Percentiles rank a stretch among this genome's conserved stretches.
These are phyloP conservation scores for Unio delphinus DNA, from an alignment of 2,888 invertebrate genomes.

Conservation along the genomic window DNA sequence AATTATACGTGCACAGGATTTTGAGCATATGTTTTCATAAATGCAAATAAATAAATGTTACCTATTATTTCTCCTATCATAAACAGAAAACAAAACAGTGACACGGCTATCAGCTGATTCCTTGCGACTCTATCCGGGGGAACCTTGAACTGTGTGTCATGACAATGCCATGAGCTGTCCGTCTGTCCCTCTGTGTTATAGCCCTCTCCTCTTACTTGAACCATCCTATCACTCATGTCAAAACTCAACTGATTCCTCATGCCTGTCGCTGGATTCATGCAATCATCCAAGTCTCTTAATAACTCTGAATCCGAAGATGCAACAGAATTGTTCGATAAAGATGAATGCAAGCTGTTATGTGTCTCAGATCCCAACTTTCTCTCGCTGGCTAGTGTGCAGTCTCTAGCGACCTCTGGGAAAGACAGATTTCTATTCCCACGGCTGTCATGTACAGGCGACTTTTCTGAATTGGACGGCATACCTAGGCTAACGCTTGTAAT, in stretches of 20 bases:
- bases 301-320: conserved; percentile 30
- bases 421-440: conserved; percentile 1
- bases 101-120: conserved; percentile 64
- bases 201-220: conserved; percentile 3
- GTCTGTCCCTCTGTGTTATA: conserved; percentile 2
- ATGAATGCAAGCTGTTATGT: not conserved
- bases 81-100: conserved; percentile 64
- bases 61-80: conserved; percentile 71
- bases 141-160: conserved; percentile 15
- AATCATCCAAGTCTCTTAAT: conserved; percentile 11
- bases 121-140: conserved; percentile 54
- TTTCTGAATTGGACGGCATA: too few species aligned
- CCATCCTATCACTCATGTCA: not conserved
- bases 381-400: not conserved
- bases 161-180: conserved; percentile 39
- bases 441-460: conserved; percentile 9
- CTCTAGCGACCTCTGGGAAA: not conserved
- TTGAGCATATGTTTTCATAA: too few species aligned
- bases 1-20: too few species aligned
- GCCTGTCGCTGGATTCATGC: too few species aligned
- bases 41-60: conserved; percentile 28
- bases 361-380: not conserved
- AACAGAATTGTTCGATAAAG: conserved; percentile 3
- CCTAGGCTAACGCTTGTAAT: too few species aligned
- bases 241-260: too few species aligned